Evolutionary conservation across 2,888 invertebrate genomes (phyloP).

Genomic region (Heteromyza rotundicornis): DNA sequence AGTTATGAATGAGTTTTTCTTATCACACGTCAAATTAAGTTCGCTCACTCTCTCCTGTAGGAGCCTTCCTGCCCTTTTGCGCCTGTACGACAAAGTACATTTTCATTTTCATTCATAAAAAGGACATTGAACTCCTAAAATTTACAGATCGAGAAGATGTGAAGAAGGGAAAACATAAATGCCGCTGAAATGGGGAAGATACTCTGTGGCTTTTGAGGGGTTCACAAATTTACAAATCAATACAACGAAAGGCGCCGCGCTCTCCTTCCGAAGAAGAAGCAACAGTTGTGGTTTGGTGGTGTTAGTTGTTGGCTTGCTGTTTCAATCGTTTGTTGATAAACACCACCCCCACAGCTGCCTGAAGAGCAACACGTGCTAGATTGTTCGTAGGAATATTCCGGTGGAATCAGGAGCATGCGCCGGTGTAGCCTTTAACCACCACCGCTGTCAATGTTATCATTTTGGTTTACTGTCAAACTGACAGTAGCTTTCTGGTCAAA

Average conservation of each 20-base stretch:
- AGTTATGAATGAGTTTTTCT: no score
- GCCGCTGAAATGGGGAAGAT: not conserved
- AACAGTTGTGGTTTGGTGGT: not conserved
- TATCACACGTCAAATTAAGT: no score
- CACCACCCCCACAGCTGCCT: not conserved
- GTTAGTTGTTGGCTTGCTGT: no score
- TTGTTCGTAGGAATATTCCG: no score
- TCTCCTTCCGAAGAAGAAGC: no score
- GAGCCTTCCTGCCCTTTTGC: no score
- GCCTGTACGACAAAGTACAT: no score
- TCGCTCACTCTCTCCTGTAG: no score
- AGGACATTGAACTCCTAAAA: not conserved
- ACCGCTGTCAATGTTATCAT: not conserved
- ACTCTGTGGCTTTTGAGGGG: not conserved
- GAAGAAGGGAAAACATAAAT: not conserved
- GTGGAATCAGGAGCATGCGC: no score
- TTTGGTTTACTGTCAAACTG: constrained; percentile 1
- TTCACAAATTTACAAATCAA: not conserved
- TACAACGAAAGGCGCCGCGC: not conserved
- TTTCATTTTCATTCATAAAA: not conserved
- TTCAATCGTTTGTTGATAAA: not conserved
- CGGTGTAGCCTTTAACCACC: no score
- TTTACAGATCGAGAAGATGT: not conserved
- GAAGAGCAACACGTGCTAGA: not conserved
- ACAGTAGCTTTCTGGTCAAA: not conserved